These are phyloP conservation scores for Fragum whitleyi DNA, from an alignment of 2,888 invertebrate genomes.

Conservation along the genomic window DNA sequence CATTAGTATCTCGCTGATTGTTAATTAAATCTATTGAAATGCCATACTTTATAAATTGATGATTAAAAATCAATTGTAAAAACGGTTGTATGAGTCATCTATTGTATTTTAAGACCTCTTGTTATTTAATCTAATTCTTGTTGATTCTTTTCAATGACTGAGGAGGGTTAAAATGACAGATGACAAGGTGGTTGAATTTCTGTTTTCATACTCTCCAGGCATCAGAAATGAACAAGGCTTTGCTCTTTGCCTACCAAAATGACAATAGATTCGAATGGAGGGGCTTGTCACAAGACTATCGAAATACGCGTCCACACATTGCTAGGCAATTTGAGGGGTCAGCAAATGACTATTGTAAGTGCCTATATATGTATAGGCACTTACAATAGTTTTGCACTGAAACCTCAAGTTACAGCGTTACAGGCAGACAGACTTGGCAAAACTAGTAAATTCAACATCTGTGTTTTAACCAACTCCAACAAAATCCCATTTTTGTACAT, in stretches of 20 bases:
- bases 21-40: conserved; percentile 25
- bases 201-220: not conserved
- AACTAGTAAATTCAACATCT: too few relatives aligned
- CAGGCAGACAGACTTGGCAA: too few relatives aligned
- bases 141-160: not conserved
- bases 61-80: conserved; percentile 20
- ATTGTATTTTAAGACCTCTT: conserved; percentile 10
- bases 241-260: not conserved
- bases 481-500: too few relatives aligned
- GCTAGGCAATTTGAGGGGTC: too few relatives aligned
- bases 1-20: conserved; percentile 20
- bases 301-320: too few relatives aligned
- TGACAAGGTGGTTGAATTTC: not conserved
- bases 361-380: too few relatives aligned
- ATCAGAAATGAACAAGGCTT: not conserved
- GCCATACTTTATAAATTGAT: conserved; percentile 12
- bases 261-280: not conserved
- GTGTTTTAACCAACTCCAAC: too few relatives aligned
- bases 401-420: too few relatives aligned
- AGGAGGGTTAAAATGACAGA: not conserved
- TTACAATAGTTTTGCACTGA: too few relatives aligned
- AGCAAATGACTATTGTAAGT: too few relatives aligned
- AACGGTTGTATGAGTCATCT: conserved; percentile 7
- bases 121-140: not conserved
- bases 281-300: too few relatives aligned